Evolutionary conservation across 53 echinoderm and acorn worm species (phyloP).

Genomic region (Mesocentrotus franciscanus): DNA sequence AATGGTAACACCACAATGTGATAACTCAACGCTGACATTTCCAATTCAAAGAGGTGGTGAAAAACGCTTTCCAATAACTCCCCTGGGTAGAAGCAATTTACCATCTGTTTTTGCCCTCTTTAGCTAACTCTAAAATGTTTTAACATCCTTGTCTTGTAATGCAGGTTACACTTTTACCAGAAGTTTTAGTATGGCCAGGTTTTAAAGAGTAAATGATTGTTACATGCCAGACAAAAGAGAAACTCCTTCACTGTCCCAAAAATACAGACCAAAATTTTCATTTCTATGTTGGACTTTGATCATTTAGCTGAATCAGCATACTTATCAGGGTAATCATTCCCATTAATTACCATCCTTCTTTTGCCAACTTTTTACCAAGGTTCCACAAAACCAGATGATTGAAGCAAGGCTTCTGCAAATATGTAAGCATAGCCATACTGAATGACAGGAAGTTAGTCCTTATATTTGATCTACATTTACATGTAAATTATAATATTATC

Average conservation of each 20-base stretch:
- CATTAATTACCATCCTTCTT: background rate
- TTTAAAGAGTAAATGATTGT: background rate
- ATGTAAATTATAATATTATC: no score
- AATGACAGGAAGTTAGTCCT: no score
- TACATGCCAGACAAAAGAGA: background rate
- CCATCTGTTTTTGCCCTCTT: background rate
- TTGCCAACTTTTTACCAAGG: background rate
- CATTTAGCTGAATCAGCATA: background rate
- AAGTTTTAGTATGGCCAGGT: background rate
- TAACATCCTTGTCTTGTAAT: background rate
- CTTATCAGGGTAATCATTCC: background rate
- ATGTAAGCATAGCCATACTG: no score
- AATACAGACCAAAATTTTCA: background rate
- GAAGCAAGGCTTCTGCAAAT: background rate
- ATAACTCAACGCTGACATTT: slow-evolving; percentile 1
- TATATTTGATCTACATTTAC: no score
- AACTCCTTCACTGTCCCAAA: background rate
- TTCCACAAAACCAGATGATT: background rate
- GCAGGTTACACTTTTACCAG: background rate
- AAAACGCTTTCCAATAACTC: slow-evolving; percentile 12
- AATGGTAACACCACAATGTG: background rate
- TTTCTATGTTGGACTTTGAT: background rate
- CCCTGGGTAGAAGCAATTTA: background rate
- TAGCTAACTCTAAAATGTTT: background rate
- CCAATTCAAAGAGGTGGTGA: slow-evolving; percentile 32